These are phyloP conservation scores for Antitype chi DNA, from an alignment of 2,888 invertebrate species.

Conservation along the genomic window DNA sequence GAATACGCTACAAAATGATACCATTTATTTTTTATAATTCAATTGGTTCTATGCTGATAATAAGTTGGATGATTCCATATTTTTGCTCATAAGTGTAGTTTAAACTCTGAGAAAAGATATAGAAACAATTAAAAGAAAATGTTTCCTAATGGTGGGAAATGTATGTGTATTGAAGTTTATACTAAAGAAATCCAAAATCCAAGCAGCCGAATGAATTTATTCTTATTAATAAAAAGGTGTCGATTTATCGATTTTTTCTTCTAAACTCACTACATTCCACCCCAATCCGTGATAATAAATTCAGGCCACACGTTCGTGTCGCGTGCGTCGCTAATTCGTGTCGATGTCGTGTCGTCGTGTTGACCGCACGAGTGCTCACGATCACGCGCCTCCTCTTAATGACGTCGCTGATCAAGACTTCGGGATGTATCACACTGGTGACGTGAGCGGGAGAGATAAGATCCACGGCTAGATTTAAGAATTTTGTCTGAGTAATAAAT, in stretches of 20 bases:
- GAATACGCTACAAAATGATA: too few relatives aligned
- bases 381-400: conserved; percentile 67
- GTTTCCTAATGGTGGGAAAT: background rate
- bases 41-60: too few relatives aligned
- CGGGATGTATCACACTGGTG: conserved; percentile 19
- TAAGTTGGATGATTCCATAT: too few relatives aligned
- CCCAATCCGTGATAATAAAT: conserved; percentile 49
- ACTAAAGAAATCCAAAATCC: background rate
- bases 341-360: conserved; percentile 52
- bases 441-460: conserved; percentile 20
- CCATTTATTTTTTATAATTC: too few relatives aligned
- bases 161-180: background rate
- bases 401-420: conserved; percentile 65
- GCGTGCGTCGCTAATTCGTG: conserved; percentile 60
- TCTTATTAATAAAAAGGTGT: background rate
- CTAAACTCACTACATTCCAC: background rate
- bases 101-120: background rate
- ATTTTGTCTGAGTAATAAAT: background rate
- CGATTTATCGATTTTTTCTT: conserved; percentile 11
- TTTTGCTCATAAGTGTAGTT: too few relatives aligned
- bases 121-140: background rate
- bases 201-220: background rate
- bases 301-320: conserved; percentile 45
- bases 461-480: background rate
- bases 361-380: conserved; percentile 67